Evolutionary conservation across 64 coral and sea anemone species (phyloP).

Genomic region (Actinia tenebrosa): DNA sequence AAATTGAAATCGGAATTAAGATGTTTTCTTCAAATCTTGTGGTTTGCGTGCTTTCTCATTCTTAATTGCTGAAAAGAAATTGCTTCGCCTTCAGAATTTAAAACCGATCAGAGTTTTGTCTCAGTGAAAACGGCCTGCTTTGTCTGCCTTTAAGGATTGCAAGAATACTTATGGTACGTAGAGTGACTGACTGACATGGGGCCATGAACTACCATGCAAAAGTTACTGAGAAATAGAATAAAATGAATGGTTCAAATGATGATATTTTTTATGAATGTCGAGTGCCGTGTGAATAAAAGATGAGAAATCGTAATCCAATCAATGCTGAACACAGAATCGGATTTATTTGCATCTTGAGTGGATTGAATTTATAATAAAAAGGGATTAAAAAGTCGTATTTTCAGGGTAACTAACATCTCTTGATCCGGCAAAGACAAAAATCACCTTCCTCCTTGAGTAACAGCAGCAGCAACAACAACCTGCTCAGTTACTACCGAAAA

Average conservation of each 20-base stretch:
- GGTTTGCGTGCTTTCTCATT: not conserved
- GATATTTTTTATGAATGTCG: not conserved
- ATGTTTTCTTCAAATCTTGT: not conserved
- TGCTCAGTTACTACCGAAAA: too few species aligned
- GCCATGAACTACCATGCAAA: too few species aligned
- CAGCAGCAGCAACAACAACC: too few species aligned
- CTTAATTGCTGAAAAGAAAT: not conserved
- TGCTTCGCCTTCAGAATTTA: not conserved
- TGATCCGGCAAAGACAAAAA: too few species aligned
- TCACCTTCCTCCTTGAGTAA: too few species aligned
- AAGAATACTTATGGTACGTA: too few species aligned
- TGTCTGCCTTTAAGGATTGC: too few species aligned
- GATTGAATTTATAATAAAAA: not conserved
- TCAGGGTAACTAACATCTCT: not conserved
- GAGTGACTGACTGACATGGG: too few species aligned
- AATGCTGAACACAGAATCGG: not conserved
- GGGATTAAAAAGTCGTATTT: not conserved
- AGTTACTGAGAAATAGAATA: too few species aligned
- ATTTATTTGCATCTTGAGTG: not conserved
- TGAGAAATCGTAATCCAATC: not conserved
- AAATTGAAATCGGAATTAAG: constrained; percentile 1
- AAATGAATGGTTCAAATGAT: too few species aligned
- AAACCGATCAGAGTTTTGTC: too few species aligned
- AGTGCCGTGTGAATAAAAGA: not conserved
- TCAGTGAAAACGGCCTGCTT: too few species aligned